Evolutionary conservation across 1,140 invertebrate species (phyloP).

Genomic region (Galendromus occidentalis): DNA sequence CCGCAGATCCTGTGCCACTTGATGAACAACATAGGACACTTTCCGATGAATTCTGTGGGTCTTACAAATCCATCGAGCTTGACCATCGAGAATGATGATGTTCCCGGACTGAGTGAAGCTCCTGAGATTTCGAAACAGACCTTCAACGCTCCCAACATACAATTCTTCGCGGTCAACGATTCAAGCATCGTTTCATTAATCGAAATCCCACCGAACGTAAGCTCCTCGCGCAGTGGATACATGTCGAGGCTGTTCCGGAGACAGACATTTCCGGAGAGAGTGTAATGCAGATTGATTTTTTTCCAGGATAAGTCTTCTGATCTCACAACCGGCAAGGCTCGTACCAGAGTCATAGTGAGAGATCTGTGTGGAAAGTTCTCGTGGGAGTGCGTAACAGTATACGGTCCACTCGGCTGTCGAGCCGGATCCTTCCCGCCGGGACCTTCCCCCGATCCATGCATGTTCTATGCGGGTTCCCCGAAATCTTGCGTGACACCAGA

Average conservation of each 20-base stretch:
- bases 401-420: slow-evolving; percentile 32
- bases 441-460: slow-evolving; percentile 9
- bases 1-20: slow-evolving; percentile 46
- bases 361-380: slow-evolving; percentile 89
- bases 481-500: too few species aligned
- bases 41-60: slow-evolving; percentile 61
- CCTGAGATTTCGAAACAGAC: slow-evolving; percentile 55
- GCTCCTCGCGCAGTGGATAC: neutral
- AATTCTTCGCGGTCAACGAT: slow-evolving; percentile 63
- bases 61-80: slow-evolving; percentile 58
- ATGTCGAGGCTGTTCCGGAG: too few species aligned
- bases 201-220: slow-evolving; percentile 58
- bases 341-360: slow-evolving; percentile 61
- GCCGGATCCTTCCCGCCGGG: slow-evolving; percentile 24
- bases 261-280: too few species aligned
- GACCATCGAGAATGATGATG: slow-evolving; percentile 78
- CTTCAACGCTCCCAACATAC: slow-evolving; percentile 63
- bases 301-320: slow-evolving; percentile 19
- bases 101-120: slow-evolving; percentile 42
- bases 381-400: slow-evolving; percentile 81
- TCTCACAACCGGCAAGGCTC: slow-evolving; percentile 35
- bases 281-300: slow-evolving; percentile 28
- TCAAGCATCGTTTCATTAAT: slow-evolving; percentile 64
- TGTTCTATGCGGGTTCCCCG: neutral
- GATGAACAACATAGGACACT: slow-evolving; percentile 66